Conservation (phyloP, 2,113 vertebrate species). For the Glaucidium brasilianum region DNA sequence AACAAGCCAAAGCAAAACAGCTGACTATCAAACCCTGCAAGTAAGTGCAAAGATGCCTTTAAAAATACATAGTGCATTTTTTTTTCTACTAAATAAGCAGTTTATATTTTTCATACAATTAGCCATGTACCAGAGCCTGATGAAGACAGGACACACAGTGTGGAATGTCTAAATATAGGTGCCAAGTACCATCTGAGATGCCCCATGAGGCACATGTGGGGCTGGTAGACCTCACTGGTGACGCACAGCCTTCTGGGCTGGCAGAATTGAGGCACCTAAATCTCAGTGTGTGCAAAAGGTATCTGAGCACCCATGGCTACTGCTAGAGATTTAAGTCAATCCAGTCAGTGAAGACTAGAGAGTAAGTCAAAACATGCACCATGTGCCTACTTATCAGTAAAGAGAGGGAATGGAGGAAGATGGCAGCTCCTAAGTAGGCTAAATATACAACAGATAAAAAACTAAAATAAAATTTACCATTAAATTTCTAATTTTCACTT, state of each 20-base stretch:
- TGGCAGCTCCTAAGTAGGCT: background rate
- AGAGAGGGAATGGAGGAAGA: background rate
- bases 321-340: background rate
- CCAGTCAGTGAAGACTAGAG: background rate
- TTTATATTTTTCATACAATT: background rate
- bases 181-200: background rate
- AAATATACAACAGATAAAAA: background rate
- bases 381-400: background rate
- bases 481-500: background rate
- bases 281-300: background rate
- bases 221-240: background rate
- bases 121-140: background rate
- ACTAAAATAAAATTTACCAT: background rate
- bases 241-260: background rate
- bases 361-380: background rate
- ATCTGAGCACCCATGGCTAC: background rate
- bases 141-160: background rate
- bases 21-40: background rate
- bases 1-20: background rate
- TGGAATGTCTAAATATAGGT: background rate
- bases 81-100: background rate
- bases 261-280: background rate
- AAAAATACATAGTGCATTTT: background rate
- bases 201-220: background rate
- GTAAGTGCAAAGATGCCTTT: background rate